Conservation (phyloP, 2,113 vertebrate genomes). For the Zosterops hypoxanthus region DNA sequence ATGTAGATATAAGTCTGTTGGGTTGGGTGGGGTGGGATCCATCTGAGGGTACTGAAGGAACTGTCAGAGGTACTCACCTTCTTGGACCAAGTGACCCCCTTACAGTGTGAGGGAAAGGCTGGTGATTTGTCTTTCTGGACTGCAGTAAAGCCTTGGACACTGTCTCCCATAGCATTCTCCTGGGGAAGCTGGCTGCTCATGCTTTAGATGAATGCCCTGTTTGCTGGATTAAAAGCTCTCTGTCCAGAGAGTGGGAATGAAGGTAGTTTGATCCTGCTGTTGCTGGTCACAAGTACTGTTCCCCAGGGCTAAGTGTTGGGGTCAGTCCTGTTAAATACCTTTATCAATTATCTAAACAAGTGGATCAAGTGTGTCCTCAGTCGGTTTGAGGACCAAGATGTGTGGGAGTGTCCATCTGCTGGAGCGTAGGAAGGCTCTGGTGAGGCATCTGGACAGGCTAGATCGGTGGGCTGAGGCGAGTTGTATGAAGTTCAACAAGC, state of each 20-base stretch:
- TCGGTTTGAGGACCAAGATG: background rate
- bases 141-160: background rate
- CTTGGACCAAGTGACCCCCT: background rate
- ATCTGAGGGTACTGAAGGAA: background rate
- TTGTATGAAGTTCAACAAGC: background rate
- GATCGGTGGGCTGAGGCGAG: background rate
- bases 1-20: background rate
- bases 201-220: background rate
- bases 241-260: background rate
- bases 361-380: background rate
- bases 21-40: background rate
- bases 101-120: background rate
- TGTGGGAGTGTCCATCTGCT: accelerated
- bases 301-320: background rate
- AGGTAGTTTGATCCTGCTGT: background rate
- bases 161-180: background rate
- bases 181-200: background rate
- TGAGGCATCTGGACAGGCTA: background rate
- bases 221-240: background rate
- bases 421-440: background rate
- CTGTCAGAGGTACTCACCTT: background rate
- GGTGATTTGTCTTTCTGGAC: background rate
- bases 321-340: background rate
- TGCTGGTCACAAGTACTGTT: background rate
- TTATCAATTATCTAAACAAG: background rate